A percentile compares a stretch with the other conserved stretches of the same genome.
Conservation (phyloP, 1,140 invertebrate genomes). For the Polypedilum pembai region DNA sequence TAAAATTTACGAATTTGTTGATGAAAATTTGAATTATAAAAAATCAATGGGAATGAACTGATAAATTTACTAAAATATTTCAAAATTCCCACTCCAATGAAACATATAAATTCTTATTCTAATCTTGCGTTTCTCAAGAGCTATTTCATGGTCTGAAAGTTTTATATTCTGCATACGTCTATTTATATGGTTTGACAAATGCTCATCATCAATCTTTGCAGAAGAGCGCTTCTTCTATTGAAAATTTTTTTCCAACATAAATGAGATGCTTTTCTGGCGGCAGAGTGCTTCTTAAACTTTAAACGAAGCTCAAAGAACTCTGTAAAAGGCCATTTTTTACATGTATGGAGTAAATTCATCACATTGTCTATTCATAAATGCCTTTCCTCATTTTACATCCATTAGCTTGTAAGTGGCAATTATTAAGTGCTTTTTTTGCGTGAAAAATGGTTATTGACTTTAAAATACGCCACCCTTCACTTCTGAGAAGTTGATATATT, state of each 20-base stretch:
- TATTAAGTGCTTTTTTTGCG: not conserved
- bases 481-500: not conserved
- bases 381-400: not conserved
- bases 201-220: slow-evolving; percentile 11
- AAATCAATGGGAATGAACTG: not conserved
- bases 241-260: not conserved
- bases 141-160: not conserved
- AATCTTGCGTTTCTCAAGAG: not conserved
- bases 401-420: not conserved
- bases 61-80: not conserved
- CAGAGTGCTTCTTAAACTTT: not conserved
- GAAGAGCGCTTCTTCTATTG: not conserved
- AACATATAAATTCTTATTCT: not conserved
- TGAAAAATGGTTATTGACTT: not conserved
- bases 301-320: not conserved
- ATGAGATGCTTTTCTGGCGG: not conserved
- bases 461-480: not conserved
- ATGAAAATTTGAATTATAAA: not conserved
- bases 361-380: not conserved
- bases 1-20: not conserved
- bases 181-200: slow-evolving; percentile 11
- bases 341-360: not conserved
- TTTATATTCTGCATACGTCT: not conserved
- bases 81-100: not conserved
- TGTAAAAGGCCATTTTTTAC: not conserved